phyloP scores from a whole-genome alignment of 1,140 invertebrate genomes.

The Drosophila ambigua region DNA sequence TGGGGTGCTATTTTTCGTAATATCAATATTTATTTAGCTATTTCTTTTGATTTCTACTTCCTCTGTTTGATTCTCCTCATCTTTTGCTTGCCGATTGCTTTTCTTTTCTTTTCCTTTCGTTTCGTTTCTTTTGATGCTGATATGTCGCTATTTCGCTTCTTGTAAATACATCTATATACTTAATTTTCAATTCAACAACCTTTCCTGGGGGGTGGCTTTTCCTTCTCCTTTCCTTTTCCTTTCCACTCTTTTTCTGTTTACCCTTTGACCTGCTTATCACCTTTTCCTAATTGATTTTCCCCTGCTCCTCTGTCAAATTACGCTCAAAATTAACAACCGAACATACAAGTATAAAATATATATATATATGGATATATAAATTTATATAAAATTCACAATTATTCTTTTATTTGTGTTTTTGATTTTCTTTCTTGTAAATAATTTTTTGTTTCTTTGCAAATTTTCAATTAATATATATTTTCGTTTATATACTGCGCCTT shows the following conservation, averaged over 20 bases:
- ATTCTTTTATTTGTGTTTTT: slow-evolving; percentile 8
- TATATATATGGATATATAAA: slow-evolving; percentile 44
- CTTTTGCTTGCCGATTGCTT: slow-evolving; percentile 7
- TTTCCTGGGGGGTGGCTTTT: slow-evolving; percentile 41
- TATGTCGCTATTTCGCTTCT: slow-evolving; percentile 69
- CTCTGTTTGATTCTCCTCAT: slow-evolving; percentile 38
- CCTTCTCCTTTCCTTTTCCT: slow-evolving; percentile 40
- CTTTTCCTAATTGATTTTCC: slow-evolving; percentile 56
- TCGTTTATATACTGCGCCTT: slow-evolving; percentile 6
- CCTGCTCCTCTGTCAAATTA: slow-evolving; percentile 26
- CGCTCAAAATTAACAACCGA: slow-evolving; percentile 71
- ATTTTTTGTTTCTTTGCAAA: slow-evolving; percentile 23
- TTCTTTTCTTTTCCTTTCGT: slow-evolving; percentile 44
- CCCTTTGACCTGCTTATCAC: slow-evolving; percentile 56
- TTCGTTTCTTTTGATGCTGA: slow-evolving; percentile 48
- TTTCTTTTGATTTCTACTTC: slow-evolving; percentile 4
- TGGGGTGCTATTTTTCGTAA: not conserved
- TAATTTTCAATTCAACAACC: slow-evolving; percentile 75
- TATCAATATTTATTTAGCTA: slow-evolving; percentile 22
- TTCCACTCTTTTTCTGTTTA: slow-evolving; percentile 40
- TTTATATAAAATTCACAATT: slow-evolving; percentile 45
- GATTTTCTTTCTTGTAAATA: not conserved
- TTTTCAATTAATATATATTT: slow-evolving; percentile 36
- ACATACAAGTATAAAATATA: slow-evolving; percentile 42
- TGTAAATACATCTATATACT: slow-evolving; percentile 77